Evolutionary conservation across 2,797 vertebrate species (phyloP), one percentile per base, ranked within the genome.

Genomic region (Danio jaintianensis): DNA sequence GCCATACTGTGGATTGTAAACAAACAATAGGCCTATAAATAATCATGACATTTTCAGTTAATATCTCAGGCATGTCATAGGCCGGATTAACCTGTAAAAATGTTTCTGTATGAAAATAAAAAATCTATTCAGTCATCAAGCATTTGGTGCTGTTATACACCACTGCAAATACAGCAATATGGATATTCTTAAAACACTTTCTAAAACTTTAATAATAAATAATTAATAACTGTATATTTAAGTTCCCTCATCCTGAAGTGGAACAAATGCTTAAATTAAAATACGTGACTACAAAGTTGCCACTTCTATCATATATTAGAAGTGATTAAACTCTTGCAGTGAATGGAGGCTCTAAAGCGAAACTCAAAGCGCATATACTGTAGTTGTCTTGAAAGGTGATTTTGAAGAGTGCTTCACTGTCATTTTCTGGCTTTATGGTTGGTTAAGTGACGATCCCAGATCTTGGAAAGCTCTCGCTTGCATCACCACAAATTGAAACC

Each of bases 401-500:
- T 81, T 68, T 83, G n/a, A 79, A 84, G 56, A 52, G 75, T 48
- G 59, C 70, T 79, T 83, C 64, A 47, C 82, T 86, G 74, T 84
- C 79, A 83, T 84, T 86, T 85, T 82, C 74, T 11, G 75, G 78
- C 83, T 63, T 83, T 55, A 71, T 55, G 68, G 84, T 88, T 84
- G 85, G 61, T 75, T 75, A 64, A 61, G 58, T 85, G 74, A 63
- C 58, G 66, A 84, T 80, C 80, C 71, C 82, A 80, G 84, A 69
- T 69, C 58, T 81, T 13, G 8, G 18, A 79, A 70, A 55, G 68
- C 53, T 55, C 40, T 79, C 16, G 18, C 13, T 50, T 22, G 45
- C 58, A 75, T 69, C 16, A 38, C 84, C 83, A 81, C 83, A 82
- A 85, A 86, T 83, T 84, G 71, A 80, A 82, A 77, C 70, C 85